These are phyloP conservation scores for Argopecten irradians DNA, from an alignment of 1,140 invertebrate species.

Conservation along the genomic window DNA sequence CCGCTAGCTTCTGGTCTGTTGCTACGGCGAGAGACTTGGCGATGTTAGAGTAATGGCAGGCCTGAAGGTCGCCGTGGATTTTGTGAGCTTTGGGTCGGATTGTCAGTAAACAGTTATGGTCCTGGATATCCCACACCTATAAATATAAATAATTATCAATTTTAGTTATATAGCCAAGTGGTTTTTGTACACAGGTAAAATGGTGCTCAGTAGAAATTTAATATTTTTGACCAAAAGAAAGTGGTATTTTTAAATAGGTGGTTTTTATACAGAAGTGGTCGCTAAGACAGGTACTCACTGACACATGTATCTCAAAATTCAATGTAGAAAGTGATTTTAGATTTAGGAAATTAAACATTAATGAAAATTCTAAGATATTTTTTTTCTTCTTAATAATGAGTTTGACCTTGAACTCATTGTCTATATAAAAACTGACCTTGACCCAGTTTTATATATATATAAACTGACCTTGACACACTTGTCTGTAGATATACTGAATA, in stretches of 20 bases:
- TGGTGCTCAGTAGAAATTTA: slow-evolving; percentile 73
- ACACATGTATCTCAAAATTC: too few species aligned
- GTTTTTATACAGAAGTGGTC: too few species aligned
- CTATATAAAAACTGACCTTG: background rate
- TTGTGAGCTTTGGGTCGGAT: slow-evolving; percentile 76
- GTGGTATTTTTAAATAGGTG: too few species aligned
- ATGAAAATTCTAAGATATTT: too few species aligned
- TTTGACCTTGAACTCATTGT: background rate
- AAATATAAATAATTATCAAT: slow-evolving; percentile 44
- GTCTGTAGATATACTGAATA: slow-evolving; percentile 77
- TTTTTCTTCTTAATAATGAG: too few species aligned
- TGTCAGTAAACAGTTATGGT: slow-evolving; percentile 75
- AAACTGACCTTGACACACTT: slow-evolving; percentile 74
- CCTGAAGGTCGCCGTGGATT: slow-evolving; percentile 76
- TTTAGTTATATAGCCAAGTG: too few species aligned
- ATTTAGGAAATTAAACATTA: too few species aligned
- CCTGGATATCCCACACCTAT: slow-evolving; percentile 77
- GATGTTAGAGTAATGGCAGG: slow-evolving; percentile 72
- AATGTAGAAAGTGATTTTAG: too few species aligned
- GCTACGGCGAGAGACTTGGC: slow-evolving; percentile 74
- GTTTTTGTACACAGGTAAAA: too few species aligned
- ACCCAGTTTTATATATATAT: background rate
- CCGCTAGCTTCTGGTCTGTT: slow-evolving; percentile 73
- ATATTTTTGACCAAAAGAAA: too few species aligned
- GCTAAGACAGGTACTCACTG: too few species aligned